Percentiles rank a stretch among this genome's conserved stretches.
phyloP scores from a whole-genome alignment of 2,797 vertebrate species.

The Labeo calbasu region DNA sequence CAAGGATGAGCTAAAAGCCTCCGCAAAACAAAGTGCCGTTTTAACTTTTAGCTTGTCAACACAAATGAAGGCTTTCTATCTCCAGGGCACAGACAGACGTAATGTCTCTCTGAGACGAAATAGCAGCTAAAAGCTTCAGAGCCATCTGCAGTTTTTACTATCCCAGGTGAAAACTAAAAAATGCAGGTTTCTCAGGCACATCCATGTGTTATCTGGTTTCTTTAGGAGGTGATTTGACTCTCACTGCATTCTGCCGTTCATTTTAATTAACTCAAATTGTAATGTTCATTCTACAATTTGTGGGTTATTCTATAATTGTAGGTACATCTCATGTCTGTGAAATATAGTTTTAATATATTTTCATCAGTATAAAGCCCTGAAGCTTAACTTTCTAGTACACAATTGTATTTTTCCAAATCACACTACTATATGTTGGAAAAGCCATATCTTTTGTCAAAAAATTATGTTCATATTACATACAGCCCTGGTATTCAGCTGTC shows the following conservation, averaged over 20 bases:
- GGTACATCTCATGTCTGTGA: too few species aligned
- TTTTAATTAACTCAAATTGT: not conserved
- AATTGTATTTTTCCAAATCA: too few species aligned
- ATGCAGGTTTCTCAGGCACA: not conserved
- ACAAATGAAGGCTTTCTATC: slow-evolving; percentile 77
- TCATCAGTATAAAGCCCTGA: too few species aligned
- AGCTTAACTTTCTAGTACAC: too few species aligned
- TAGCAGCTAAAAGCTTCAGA: slow-evolving; percentile 4
- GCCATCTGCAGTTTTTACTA: not conserved
- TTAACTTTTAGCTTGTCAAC: slow-evolving; percentile 69
- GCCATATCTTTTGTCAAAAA: too few species aligned
- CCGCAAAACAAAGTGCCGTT: slow-evolving; percentile 35
- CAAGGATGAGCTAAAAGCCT: slow-evolving; percentile 15
- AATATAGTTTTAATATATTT: too few species aligned
- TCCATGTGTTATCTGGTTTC: not conserved
- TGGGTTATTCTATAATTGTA: too few species aligned
- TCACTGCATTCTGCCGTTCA: not conserved
- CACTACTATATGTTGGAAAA: too few species aligned
- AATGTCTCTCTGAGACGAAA: slow-evolving; percentile 47
- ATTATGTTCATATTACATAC: too few species aligned
- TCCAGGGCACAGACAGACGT: slow-evolving; percentile 52
- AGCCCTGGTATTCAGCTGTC: too few species aligned
- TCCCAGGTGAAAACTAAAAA: slow-evolving; percentile 8
- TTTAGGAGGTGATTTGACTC: not conserved
- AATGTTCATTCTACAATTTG: not conserved